Conservation (phyloP, 2,113 vertebrate genomes). For the Albula glossodonta region DNA sequence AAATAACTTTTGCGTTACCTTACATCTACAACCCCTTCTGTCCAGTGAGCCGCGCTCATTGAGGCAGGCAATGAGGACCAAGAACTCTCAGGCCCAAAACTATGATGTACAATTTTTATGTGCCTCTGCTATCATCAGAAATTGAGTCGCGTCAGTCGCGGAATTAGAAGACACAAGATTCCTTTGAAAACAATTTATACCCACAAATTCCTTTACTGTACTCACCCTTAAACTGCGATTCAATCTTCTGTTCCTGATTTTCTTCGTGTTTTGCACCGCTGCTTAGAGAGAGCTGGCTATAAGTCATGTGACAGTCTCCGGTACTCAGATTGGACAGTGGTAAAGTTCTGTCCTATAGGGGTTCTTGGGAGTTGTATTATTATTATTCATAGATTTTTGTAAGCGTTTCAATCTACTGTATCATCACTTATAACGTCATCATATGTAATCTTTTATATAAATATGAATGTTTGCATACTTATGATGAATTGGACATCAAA, state of each 20-base stretch:
- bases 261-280: conserved; percentile 6
- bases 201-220: background rate
- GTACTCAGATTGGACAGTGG: background rate
- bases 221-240: background rate
- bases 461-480: too few species aligned
- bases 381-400: background rate
- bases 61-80: background rate
- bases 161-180: background rate
- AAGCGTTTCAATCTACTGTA: background rate
- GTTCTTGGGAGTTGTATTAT: background rate
- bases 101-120: background rate
- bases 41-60: background rate
- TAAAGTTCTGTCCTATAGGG: background rate
- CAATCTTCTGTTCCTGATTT: conserved; percentile 1
- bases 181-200: background rate
- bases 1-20: background rate
- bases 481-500: too few species aligned
- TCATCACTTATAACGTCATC: background rate
- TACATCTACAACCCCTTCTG: background rate
- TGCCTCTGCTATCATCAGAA: background rate
- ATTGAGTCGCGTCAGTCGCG: background rate
- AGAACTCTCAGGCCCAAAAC: background rate
- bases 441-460: background rate
- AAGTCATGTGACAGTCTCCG: conserved; percentile 7
- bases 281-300: background rate